Base-by-base conservation (phyloP, 2,888 invertebrate genomes). In the Heliconius charithonia region DNA sequence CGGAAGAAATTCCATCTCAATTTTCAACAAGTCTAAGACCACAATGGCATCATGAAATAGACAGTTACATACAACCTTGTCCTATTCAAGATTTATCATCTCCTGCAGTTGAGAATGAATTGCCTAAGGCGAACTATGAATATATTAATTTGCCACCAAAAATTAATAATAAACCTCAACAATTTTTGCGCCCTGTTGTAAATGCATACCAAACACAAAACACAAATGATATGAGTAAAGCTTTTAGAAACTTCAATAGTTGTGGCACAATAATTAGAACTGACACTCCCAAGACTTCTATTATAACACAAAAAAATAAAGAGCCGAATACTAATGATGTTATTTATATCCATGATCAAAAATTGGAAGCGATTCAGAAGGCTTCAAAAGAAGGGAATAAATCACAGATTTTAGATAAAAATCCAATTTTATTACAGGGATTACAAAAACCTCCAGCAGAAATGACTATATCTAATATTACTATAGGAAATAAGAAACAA, bases 381-480 rank as follows among this genome's bases (percentile, higher is more conserved):
- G 12, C 0, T 51, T 25, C 41, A 19, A 51, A 7, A 70, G 16
- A 27, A 45, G 0, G 3, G 4, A 51, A 51, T 22, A 51, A 51
- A 12, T 7, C 3, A 51, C 25, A 70, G 45, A 29, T 29, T 29
- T 70, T 29, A 51, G 12, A 70, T 25, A 67, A 62, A 62, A 22
- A 45, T 32, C 45, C 63, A n/a, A 4, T 16, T 29, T 76, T 76
- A 45, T 45, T 70, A 41, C 70, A 16, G 4, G 7, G 6, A 9
- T 76, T 76, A 29, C 37, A 67, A 67, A n/a, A 63, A 45, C 12
- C 25, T 7, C 29, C 70, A n/a, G 10, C 59, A 25, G 10, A 63
- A 29, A 62, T 32, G 4, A 70, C 45, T 32, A 22, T n/a, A 62
- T 25, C 51, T 51, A 62, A 62, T 9, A 19, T 41, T n/a, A 3